Evolutionary conservation across 2,113 vertebrate genomes (phyloP).

Genomic region (Sceloporus undulatus): DNA sequence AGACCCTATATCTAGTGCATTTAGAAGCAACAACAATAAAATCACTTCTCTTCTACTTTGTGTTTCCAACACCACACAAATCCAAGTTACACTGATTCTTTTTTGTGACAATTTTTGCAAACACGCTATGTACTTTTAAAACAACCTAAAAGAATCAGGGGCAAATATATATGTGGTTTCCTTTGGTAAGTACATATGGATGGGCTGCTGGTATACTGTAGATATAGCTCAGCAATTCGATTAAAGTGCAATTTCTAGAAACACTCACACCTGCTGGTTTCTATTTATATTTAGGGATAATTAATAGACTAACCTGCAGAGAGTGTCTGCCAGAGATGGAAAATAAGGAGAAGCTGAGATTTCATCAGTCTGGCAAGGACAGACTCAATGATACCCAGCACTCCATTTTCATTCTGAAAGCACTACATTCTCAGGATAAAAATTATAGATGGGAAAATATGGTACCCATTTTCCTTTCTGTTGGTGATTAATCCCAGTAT

Average conservation of each 20-base stretch:
- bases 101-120: neutral
- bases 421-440: neutral
- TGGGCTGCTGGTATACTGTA: neutral
- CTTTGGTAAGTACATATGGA: neutral
- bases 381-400: constrained; percentile 1
- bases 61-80: neutral
- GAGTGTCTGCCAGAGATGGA: neutral
- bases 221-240: neutral
- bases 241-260: constrained; percentile 26
- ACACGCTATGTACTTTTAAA: neutral
- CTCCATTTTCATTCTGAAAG: constrained; percentile 18
- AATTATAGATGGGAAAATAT: constrained; percentile 1
- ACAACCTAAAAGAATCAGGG: neutral
- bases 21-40: neutral
- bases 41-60: neutral
- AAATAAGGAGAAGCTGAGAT: neutral
- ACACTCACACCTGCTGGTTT: constrained; percentile 16
- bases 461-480: neutral
- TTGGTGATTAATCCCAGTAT: neutral
- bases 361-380: neutral
- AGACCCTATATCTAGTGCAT: neutral
- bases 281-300: constrained; percentile 38
- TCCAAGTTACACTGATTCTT: neutral
- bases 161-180: neutral
- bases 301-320: constrained; percentile 23